Evolutionary conservation across 2,888 invertebrate genomes (phyloP), one percentile per base, ranked within the genome.

Genomic region (Scrobipalpa costella): DNA sequence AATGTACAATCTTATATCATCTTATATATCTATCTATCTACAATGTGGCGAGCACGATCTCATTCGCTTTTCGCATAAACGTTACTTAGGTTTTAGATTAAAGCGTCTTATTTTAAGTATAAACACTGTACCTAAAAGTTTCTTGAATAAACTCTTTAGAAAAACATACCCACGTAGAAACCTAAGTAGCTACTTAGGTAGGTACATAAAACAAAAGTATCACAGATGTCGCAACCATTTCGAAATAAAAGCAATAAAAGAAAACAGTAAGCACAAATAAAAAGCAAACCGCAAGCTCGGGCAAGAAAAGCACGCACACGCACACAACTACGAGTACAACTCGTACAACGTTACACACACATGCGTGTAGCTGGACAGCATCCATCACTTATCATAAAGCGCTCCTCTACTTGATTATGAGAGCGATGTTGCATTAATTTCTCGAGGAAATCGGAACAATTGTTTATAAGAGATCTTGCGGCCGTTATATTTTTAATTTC

Each of bases 401-500:
- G 72, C 72, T 70, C 67, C 64, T 64, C 72, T 66, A 71, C 72
- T 71, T 74, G 74, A 72, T 78, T 83, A 85, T 83, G 81, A 82
- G 79, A 78, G 74, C 83, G 68, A 75, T 78, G 73, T 81, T 80
- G 81, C 75, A 81, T 83, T 82, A 82, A 84, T 85, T 80, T 80
- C 76, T 70, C 73, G 80, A 74, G 79, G 80, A 81, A 83, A 82
- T 81, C 75, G 74, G 80, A 79, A 80, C 84, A 83, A 85, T 85
- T 83, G 84, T 83, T 81, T 80, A 78, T 76, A 81, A 82, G 75
- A 74, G 76, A 83, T 80, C 80, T 76, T 77, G 73, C 73, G 69
- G 75, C 85, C 83, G 85, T 84, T 84, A 85, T 77, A 81, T 84
- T 85, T 86, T 84, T 85, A 85, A 85, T 86, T 85, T 83, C 79